Evolutionary conservation across 2,888 invertebrate genomes (phyloP).

Genomic region (Drosophila antonietae): DNA sequence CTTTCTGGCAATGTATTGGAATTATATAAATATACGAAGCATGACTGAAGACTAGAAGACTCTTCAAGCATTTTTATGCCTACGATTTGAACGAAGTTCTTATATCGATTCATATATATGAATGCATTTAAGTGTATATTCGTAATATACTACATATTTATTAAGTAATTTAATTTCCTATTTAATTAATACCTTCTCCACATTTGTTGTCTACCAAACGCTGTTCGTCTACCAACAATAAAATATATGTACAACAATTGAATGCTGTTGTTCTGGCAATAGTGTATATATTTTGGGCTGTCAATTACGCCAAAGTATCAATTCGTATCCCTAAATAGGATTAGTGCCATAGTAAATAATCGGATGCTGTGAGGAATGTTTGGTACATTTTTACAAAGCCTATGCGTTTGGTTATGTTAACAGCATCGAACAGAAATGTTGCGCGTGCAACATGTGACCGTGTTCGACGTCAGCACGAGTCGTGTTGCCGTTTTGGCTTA

Average conservation of each 20-base stretch:
- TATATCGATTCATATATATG: too few relatives aligned
- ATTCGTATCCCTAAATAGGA: constrained; percentile 2
- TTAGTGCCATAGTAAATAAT: constrained; percentile 9
- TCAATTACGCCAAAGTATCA: background rate
- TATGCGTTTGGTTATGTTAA: constrained; percentile 12
- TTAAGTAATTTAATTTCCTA: too few relatives aligned
- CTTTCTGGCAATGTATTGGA: background rate
- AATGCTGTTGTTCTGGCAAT: background rate
- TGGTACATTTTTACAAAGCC: constrained; percentile 3
- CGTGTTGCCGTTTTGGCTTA: too few relatives aligned
- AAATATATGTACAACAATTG: too few relatives aligned
- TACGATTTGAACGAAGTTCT: too few relatives aligned
- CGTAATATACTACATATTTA: too few relatives aligned
- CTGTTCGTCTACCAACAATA: too few relatives aligned
- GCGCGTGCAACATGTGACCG: constrained; percentile 1
- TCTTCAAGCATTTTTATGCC: too few relatives aligned
- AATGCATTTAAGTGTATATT: too few relatives aligned
- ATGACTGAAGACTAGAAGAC: too few relatives aligned
- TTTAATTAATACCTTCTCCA: too few relatives aligned
- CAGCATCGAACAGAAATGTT: constrained; percentile 34
- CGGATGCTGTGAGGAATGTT: constrained; percentile 8
- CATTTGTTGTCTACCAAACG: background rate
- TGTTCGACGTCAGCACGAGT: background rate
- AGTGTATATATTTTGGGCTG: background rate
- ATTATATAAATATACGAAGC: background rate